Evolutionary conservation across 2,797 vertebrate genomes (phyloP), one percentile per base, ranked within the genome.

Genomic region (Scolopax bukidnonensis): DNA sequence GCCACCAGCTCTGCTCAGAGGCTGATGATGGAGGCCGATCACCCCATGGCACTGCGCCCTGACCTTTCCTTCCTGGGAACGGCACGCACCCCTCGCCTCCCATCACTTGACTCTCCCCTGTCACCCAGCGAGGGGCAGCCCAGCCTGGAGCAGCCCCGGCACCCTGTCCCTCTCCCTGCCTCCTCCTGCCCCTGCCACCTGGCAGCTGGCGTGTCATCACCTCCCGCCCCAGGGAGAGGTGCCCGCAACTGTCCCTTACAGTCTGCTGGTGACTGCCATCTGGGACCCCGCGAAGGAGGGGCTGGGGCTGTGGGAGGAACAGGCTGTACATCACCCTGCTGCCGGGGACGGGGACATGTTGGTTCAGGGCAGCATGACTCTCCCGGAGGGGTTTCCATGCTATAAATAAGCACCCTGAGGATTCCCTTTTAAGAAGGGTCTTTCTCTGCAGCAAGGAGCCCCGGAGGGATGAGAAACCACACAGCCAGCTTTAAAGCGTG

Each of bases 1-100:
- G 76, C 64, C 63, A 30, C 75, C 4, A 2, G 41, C 51, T 67
- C 67, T 74, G 53, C 61, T 73, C 13, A 5, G 57, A 38, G 57
- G 24, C 33, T 60, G 21, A 60, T 38, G 10, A 38, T 33, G 8
- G 53, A 70, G 38, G 60, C 53, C 32, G 6, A 50, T 60, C 32
- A 32, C 27, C 4, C 28, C 69, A 23, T 18, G 3, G 60, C 50
- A 13, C 69, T 48, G 73, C 17, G 3, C 83, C 43, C 85, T 86
- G 90, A 90, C 76, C 56, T 90, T 92, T 92, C 41, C 53, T 84
- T 73, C 38, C 79, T 5, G 82, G 82, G 92, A 87, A 83, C 43
- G 82, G 68, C 84, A 48, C 1, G 0, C 38, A 36, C 40, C 30
- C 41, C 65, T 85, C 1, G 0, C 38, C 64, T 74, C 38, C 12